Evolutionary conservation across 2,888 invertebrate genomes (phyloP).

Genomic region (Danaus chrysippus): DNA sequence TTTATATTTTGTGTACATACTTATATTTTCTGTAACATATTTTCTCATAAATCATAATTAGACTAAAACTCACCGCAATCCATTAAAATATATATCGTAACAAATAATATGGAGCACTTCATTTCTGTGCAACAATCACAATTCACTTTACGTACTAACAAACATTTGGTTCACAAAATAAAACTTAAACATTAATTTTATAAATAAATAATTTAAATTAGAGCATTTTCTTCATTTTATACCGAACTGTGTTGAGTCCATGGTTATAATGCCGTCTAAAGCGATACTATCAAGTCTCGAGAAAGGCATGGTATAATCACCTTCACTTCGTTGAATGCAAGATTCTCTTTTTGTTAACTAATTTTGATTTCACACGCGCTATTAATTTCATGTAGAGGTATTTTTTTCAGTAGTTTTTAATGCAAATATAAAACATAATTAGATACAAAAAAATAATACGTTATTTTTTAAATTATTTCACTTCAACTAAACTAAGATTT

Average conservation of each 20-base stretch:
- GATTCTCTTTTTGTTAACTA: neutral
- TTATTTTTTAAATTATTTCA: too few species aligned
- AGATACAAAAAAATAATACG: too few species aligned
- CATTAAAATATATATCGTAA: neutral
- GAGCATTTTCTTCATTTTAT: neutral
- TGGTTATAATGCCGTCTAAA: constrained; percentile 14
- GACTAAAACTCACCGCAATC: constrained; percentile 1
- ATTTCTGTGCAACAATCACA: neutral
- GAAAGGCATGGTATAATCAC: constrained; percentile 31
- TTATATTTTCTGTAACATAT: too few species aligned
- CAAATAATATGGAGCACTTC: neutral
- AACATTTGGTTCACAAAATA: neutral
- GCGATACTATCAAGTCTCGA: constrained; percentile 12
- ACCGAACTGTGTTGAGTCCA: neutral
- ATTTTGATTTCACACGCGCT: neutral
- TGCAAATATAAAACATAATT: too few species aligned
- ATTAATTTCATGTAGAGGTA: too few species aligned
- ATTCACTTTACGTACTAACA: neutral
- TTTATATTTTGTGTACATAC: neutral
- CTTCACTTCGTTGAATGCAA: constrained; percentile 23
- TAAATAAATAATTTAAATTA: neutral
- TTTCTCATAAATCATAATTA: neutral
- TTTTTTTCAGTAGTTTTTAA: too few species aligned
- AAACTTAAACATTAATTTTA: too few species aligned
- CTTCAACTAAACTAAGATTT: too few species aligned